A percentile compares a stretch with the other conserved stretches of the same genome.
Evolutionary conservation across 1,140 invertebrate genomes (phyloP).

Genomic region (Leptestheria dahalacensis): DNA sequence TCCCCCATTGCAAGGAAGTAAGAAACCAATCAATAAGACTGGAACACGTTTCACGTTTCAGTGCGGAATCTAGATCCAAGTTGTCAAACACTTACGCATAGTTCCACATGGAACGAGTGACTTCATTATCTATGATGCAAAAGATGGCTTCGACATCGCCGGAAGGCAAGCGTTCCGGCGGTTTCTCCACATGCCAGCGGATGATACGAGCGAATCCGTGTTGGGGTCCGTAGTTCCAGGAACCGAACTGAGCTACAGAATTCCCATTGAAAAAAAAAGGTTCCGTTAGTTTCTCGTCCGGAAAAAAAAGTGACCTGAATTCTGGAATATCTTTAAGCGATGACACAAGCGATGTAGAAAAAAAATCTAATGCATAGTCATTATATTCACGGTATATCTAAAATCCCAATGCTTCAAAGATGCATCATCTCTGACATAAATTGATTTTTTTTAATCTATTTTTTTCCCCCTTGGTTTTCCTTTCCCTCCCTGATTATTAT

Average conservation of each 20-base stretch:
- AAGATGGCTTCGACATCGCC: slow-evolving; percentile 84
- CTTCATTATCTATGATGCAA: slow-evolving; percentile 78
- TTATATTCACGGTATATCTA: not conserved
- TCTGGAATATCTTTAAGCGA: not conserved
- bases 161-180: slow-evolving; percentile 64
- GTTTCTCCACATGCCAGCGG: slow-evolving; percentile 75
- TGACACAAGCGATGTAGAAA: not conserved
- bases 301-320: slow-evolving; percentile 3
- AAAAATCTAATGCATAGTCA: not conserved
- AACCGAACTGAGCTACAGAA: slow-evolving; percentile 75
- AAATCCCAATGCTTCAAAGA: not conserved
- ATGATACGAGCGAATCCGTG: slow-evolving; percentile 86
- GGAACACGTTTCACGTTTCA: too few relatives aligned
- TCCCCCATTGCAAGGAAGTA: too few relatives aligned
- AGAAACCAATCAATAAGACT: too few relatives aligned
- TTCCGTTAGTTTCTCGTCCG: too few relatives aligned
- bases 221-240: slow-evolving; percentile 80
- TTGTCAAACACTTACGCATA: slow-evolving; percentile 64
- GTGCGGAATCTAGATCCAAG: not conserved
- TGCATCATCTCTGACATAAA: not conserved
- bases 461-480: too few relatives aligned
- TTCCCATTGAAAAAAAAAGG: not conserved
- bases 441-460: not conserved
- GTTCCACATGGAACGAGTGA: slow-evolving; percentile 86
- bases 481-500: too few relatives aligned